Base-by-base conservation (phyloP, 1,140 invertebrate species). In the Aradophagus sp. region DNA sequence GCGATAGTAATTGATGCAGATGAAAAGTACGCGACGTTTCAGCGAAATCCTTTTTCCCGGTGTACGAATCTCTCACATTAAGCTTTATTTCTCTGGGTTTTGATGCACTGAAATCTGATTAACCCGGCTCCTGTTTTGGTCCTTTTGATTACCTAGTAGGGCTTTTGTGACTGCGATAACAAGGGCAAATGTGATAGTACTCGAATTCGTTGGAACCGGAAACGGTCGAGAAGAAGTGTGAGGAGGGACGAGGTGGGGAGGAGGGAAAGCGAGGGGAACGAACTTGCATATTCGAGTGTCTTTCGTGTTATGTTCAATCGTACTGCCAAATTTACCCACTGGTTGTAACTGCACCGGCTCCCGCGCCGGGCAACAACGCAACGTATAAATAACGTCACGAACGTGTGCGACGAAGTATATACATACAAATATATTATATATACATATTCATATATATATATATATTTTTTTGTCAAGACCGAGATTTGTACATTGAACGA, bases 401-500 rank as follows among this genome's bases (percentile, higher is more conserved):
- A 52, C 29, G 38, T 23, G 38, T n/a, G n/a, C n/a, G n/a, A n/a
- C n/a, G 4, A 14, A 23, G 8, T 17, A 44, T 44, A 23, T 41
- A 41, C 20, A 41, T 39, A 59, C 8, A 45, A 12, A 45, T 27
- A 32, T 41, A 39, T 45, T 36, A 36, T 58, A 44, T 34, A 58
- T 45, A 36, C 23, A 47, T 47, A 47, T 34, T 34, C 20, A 19
- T 8, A 8, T 5, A 23, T 23, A 34, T 26, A 31, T 6, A 61
- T 55, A 65, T 65, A 55, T 62, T 69, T 62, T 62, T 50, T 58
- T 55, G 58, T 58, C 35, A 20, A 71, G 52, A n/a, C 23, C 56
- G 44, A 67, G 31, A 61, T 55, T 72, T 72, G 61, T 72, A 72
- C 69, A 73, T 67, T 63, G 52, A 73, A 58, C 32, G 39, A 67